Conservation (phyloP, 2,888 invertebrate genomes). For the Sylvicola cinctus region DNA sequence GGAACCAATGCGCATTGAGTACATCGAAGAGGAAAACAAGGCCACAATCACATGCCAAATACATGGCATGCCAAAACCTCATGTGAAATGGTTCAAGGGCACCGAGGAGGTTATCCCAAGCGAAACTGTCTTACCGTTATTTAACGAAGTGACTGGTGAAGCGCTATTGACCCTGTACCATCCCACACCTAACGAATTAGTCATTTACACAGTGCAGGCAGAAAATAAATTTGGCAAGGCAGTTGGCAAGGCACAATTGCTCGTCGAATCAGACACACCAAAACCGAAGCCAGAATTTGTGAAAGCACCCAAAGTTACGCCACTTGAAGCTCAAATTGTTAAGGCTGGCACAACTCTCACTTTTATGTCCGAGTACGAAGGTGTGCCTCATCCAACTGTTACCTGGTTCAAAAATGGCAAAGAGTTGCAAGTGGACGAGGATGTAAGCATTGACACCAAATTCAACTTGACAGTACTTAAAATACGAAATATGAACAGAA, state of each 20-base stretch:
- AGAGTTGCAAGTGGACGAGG: constrained; percentile 41
- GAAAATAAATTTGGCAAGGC: constrained; percentile 52
- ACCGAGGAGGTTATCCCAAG: constrained; percentile 38
- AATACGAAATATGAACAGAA: constrained; percentile 45
- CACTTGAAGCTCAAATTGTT: constrained; percentile 53
- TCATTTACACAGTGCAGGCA: constrained; percentile 47
- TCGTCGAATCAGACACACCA: constrained; percentile 27
- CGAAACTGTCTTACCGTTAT: constrained; percentile 32
- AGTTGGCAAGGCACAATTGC: constrained; percentile 49
- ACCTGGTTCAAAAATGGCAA: constrained; percentile 75
- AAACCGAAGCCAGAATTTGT: constrained; percentile 26
- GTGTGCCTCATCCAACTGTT: constrained; percentile 46
- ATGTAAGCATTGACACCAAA: constrained; percentile 35
- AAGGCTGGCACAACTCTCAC: constrained; percentile 45
- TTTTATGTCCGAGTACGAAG: constrained; percentile 50
- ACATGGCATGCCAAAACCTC: constrained; percentile 44
- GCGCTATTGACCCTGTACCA: constrained; percentile 40
- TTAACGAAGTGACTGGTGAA: constrained; percentile 38
- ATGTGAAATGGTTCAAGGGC: constrained; percentile 46
- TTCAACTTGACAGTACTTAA: constrained; percentile 41
- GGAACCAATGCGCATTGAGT: constrained; percentile 41
- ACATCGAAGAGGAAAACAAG: constrained; percentile 37
- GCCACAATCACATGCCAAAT: constrained; percentile 46
- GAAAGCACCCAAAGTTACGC: constrained; percentile 54
- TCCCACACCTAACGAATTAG: constrained; percentile 42